Percentiles rank a stretch among this genome's conserved stretches.
Conservation (phyloP, 2,888 invertebrate species). For the Aromia moschata region DNA sequence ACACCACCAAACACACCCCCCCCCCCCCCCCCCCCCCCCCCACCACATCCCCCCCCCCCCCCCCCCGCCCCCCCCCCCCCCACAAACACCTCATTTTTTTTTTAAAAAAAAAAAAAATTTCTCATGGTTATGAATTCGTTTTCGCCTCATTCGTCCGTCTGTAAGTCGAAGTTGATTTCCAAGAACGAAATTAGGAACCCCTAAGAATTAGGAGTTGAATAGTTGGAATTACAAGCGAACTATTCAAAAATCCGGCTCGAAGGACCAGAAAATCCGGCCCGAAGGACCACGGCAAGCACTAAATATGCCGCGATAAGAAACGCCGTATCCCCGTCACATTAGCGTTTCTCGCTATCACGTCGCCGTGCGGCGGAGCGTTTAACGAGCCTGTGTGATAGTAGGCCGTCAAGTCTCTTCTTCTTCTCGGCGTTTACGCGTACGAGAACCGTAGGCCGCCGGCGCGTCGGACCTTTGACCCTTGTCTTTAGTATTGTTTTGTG, state of each 20-base stretch:
- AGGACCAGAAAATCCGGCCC: background rate
- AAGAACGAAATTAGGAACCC: background rate
- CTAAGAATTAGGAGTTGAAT: background rate
- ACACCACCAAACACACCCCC: too few species aligned
- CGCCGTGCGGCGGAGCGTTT: background rate
- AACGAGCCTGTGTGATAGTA: background rate
- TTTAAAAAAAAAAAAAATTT: too few species aligned
- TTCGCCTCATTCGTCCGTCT: background rate
- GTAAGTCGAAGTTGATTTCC: background rate
- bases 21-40: too few species aligned
- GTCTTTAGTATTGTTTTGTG: slow-evolving; percentile 44
- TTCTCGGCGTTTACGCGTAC: background rate
- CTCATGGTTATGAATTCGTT: background rate
- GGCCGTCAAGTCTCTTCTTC: background rate
- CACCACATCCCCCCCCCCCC: too few species aligned
- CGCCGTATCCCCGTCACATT: background rate
- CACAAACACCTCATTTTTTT: too few species aligned
- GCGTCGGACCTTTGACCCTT: slow-evolving; percentile 47
- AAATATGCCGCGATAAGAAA: background rate
- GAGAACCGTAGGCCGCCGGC: slow-evolving; percentile 24
- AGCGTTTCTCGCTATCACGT: background rate
- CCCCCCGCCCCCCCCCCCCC: too few species aligned
- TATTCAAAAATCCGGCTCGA: background rate
- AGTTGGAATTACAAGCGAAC: background rate
- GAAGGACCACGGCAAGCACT: background rate